These are phyloP conservation scores for Lasioglossum zephyrum DNA, from an alignment of 2,888 invertebrate genomes.

Conservation along the genomic window DNA sequence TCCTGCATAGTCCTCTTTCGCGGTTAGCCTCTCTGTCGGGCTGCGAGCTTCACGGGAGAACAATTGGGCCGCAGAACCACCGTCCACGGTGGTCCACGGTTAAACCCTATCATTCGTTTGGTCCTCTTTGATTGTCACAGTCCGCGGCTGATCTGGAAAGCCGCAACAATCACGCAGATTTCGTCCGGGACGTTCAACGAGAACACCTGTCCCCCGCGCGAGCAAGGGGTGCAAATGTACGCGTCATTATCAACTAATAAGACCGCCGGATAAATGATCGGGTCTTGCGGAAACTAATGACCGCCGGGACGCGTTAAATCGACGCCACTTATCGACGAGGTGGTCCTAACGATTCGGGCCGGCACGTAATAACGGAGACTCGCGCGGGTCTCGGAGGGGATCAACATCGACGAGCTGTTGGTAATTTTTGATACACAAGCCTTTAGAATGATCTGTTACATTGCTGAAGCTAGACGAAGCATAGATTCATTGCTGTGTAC, in stretches of 20 bases:
- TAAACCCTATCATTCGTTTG: neutral
- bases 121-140: neutral
- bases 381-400: neutral
- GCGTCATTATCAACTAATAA: slow-evolving; percentile 55
- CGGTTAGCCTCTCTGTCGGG: neutral
- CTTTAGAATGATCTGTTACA: neutral
- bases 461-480: too few species aligned
- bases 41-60: neutral
- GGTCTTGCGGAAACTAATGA: slow-evolving; percentile 57
- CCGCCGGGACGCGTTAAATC: slow-evolving; percentile 62
- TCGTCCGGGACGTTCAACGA: slow-evolving; percentile 42
- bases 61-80: neutral
- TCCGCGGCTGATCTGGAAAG: neutral
- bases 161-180: slow-evolving; percentile 8
- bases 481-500: too few species aligned
- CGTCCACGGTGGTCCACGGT: neutral
- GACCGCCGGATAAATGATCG: slow-evolving; percentile 54
- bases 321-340: slow-evolving; percentile 54
- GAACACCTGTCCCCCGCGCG: slow-evolving; percentile 34
- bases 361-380: slow-evolving; percentile 10
- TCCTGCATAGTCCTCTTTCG: neutral
- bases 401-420: neutral
- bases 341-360: slow-evolving; percentile 52
- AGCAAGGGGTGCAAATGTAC: slow-evolving; percentile 38
- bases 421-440: neutral